Percentiles rank a stretch among this genome's conserved stretches.
phyloP scores from a whole-genome alignment of 2,888 invertebrate species.

The Ectemnius continuus region DNA sequence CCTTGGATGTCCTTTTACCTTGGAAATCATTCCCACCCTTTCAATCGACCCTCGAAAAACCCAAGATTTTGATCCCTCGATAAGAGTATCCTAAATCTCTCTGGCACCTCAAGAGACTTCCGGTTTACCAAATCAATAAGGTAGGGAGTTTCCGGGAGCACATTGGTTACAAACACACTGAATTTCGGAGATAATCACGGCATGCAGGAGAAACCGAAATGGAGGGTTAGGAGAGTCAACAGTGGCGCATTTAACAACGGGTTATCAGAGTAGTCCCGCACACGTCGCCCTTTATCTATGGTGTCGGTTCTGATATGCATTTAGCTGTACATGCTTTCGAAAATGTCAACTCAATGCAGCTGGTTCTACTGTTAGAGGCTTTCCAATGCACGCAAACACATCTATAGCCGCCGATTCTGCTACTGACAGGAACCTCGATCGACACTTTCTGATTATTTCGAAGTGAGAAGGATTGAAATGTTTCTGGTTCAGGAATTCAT shows the following conservation, averaged over 20 bases:
- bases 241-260: slow-evolving; percentile 67
- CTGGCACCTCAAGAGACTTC: background rate
- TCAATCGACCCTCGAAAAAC: too few relatives aligned
- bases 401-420: slow-evolving; percentile 11
- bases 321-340: slow-evolving; percentile 54
- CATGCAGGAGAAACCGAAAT: slow-evolving; percentile 11
- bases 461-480: background rate
- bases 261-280: slow-evolving; percentile 55
- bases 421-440: slow-evolving; percentile 46
- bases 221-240: slow-evolving; percentile 19
- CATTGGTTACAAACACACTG: too few relatives aligned
- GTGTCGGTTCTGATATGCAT: slow-evolving; percentile 61
- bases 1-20: too few relatives aligned
- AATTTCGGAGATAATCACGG: too few relatives aligned
- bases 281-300: slow-evolving; percentile 56
- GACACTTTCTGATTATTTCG: slow-evolving; percentile 46
- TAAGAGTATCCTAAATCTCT: too few relatives aligned
- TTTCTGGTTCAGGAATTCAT: slow-evolving; percentile 23
- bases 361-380: slow-evolving; percentile 46
- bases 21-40: too few relatives aligned
- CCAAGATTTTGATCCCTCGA: too few relatives aligned
- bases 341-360: slow-evolving; percentile 57
- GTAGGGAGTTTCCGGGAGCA: too few relatives aligned
- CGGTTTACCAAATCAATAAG: background rate
- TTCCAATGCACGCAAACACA: slow-evolving; percentile 21